Conservation (phyloP, 2,113 vertebrate genomes). For the Uria aalge region DNA sequence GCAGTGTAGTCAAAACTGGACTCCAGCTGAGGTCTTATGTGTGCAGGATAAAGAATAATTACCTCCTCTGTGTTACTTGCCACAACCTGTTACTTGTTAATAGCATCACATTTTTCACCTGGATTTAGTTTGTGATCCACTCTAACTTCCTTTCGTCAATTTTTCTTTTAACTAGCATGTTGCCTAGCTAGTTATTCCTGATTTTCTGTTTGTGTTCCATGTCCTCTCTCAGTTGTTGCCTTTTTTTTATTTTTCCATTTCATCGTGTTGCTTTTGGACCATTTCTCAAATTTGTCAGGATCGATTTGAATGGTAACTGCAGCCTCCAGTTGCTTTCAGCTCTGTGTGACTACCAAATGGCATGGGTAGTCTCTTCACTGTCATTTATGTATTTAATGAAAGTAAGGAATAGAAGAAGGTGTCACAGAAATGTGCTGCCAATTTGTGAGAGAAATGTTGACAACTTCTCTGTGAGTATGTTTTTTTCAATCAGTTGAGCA, state of each 20-base stretch:
- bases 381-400: not conserved
- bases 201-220: conserved; percentile 13
- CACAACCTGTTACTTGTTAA: not conserved
- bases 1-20: not conserved
- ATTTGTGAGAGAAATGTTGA: conserved; percentile 9
- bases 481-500: not conserved
- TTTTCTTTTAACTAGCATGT: not conserved
- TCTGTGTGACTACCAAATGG: not conserved
- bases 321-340: not conserved
- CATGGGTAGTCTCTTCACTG: not conserved
- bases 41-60: not conserved
- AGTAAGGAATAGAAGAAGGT: not conserved
- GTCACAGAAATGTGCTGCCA: not conserved
- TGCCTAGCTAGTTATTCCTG: not conserved
- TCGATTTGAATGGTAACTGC: rapidly evolving
- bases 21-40: not conserved
- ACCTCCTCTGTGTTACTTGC: not conserved
- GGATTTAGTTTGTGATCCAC: not conserved
- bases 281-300: not conserved
- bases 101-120: conserved; percentile 5
- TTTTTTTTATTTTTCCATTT: not conserved
- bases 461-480: not conserved
- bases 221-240: not conserved
- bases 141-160: not conserved
- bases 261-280: not conserved